Evolutionary conservation across 2,797 vertebrate species (phyloP), one percentile per base, ranked within the genome.

Genomic region (Phataginus tetradactyla): DNA sequence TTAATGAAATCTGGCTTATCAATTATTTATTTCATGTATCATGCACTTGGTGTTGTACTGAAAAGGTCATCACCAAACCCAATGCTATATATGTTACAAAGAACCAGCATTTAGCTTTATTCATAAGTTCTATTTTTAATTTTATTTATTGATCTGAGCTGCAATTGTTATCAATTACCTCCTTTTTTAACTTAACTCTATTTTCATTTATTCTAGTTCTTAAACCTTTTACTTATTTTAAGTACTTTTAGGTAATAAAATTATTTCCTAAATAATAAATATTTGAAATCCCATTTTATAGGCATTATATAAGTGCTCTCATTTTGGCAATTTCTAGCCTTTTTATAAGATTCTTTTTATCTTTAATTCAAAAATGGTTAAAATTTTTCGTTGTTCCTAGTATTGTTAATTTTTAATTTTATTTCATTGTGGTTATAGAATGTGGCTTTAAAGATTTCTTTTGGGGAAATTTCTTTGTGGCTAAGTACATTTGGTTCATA

Each of bases 401-500:
- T 86, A 57, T 74, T 84, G 29, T 79, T 84, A 79, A 71, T 74
- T 91, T 95, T 55, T 95, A 20, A 85, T 81, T 94, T 91, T 90
- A 89, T 90, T 86, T 89, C 66, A 90, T 21, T 79, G 90, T 94
- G 87, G 78, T 79, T 86, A 57, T 2, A 88, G 29, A 90, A 83
- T 89, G 64, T 92, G 92, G 78, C 49, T 97, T 95, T 97, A 90
- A 97, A 95, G 59, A 88, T 83, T 32, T 95, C 75, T 3, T 79
- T 90, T 95, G 72, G 91, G 74, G 53, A 95, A 89, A 32, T 92
- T 94, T 97, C 69, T 51, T 51, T 96, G 91, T 84, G 64, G 81
- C 61, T 81, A 71, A 94, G 69, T 79, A 88, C 34, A 91, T 90
- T 95, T 71, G 75, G 39, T 15, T 84, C 49, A 74, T 84, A 91